Conservation (phyloP, 1,140 invertebrate genomes). For the Cephus cinctus region DNA sequence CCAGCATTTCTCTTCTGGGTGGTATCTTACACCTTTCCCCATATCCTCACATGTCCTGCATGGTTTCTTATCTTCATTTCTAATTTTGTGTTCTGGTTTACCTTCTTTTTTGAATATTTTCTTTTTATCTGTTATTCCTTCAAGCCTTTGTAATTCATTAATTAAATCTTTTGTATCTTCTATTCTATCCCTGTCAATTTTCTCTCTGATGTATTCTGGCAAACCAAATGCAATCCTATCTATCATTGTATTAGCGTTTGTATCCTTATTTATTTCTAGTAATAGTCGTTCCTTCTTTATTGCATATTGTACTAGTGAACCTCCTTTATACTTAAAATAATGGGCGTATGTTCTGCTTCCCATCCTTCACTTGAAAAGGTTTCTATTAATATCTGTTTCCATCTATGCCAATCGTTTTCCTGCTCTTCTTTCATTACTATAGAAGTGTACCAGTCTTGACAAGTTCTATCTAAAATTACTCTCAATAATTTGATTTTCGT, state of each 20-base stretch:
- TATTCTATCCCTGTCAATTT: constrained; percentile 9
- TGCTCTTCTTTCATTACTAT: constrained; percentile 2
- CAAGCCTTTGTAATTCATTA: constrained; percentile 5
- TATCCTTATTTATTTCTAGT: constrained; percentile 11
- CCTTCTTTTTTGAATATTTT: neutral
- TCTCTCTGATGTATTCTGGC: constrained; percentile 3
- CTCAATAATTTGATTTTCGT: constrained; percentile 2
- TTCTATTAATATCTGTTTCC: constrained; percentile 13
- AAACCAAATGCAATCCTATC: constrained; percentile 8
- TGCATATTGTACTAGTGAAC: constrained; percentile 22
- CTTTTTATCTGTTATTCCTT: neutral
- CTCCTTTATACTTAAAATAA: constrained; percentile 18
- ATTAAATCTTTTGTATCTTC: constrained; percentile 6
- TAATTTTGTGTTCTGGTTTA: neutral
- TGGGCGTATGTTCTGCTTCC: constrained; percentile 12
- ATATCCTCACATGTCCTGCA: constrained; percentile 3
- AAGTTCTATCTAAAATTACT: constrained; percentile 8
- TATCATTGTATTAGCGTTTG: constrained; percentile 2
- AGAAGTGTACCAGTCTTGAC: constrained; percentile 12
- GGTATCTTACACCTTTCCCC: constrained; percentile 8
- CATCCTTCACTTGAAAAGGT: constrained; percentile 17
- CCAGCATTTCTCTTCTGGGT: constrained; percentile 11
- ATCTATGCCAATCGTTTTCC: constrained; percentile 5
- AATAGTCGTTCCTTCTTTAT: constrained; percentile 22
- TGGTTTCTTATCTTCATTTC: constrained; percentile 1